Evolutionary conservation across 2,113 vertebrate genomes (phyloP).

Genomic region (Malurus melanocephalus): DNA sequence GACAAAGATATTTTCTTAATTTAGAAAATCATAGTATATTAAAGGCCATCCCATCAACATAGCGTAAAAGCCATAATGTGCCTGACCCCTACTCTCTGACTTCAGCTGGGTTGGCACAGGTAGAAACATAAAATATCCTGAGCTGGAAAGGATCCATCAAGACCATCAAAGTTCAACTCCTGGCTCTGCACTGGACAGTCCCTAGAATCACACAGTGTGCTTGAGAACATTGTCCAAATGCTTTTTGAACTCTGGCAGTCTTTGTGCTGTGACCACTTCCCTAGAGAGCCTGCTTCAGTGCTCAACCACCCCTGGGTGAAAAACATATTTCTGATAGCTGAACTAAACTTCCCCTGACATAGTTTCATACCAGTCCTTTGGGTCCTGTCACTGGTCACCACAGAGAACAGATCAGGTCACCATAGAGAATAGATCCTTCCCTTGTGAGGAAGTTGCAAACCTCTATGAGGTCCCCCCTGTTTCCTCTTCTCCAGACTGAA

Average conservation of each 20-base stretch:
- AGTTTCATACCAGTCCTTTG: neutral
- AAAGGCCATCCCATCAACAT: neutral
- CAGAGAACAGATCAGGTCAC: neutral
- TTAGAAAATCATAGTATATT: neutral
- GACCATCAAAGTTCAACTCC: neutral
- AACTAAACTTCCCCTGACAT: neutral
- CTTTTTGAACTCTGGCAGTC: neutral
- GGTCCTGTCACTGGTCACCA: neutral
- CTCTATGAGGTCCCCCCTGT: neutral
- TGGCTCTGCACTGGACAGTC: neutral
- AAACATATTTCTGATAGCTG: neutral
- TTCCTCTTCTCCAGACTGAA: neutral
- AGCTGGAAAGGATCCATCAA: neutral
- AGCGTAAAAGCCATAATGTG: neutral
- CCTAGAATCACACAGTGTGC: neutral
- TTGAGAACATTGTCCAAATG: neutral
- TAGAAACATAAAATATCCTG: neutral
- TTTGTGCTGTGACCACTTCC: neutral
- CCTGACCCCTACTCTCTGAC: neutral
- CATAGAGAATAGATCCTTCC: neutral
- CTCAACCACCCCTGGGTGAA: neutral
- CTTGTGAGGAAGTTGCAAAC: neutral
- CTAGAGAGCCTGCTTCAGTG: neutral
- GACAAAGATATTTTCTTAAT: neutral
- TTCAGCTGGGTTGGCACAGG: neutral